Base-by-base conservation (phyloP, 2,113 vertebrate species). In the Mandrillus leucophaeus region DNA sequence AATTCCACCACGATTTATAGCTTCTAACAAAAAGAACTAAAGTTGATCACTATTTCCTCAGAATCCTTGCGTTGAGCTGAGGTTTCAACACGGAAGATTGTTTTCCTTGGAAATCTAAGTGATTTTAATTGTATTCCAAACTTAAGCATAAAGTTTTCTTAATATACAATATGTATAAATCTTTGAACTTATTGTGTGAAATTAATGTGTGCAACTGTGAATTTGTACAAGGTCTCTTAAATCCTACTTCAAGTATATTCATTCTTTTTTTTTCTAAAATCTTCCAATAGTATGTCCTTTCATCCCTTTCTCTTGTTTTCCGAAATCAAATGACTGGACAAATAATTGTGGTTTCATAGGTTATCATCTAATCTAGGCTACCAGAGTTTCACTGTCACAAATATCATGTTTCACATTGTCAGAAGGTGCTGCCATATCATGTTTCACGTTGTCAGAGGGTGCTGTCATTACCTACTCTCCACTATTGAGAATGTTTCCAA, bases 91-190 rank as follows among this genome's bases (percentile, higher is more conserved):
- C 3, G 66, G 14, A 55, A 75, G 30, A 59, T 83, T 52, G 8
- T 88, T 61, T 88, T 59, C 35, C 40, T 93, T 88, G 14, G 68
- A 95, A 90, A 90, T 90, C 38, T 45, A 22, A 43, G 8, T 92
- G 40, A 78, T 88, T 16, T 85, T 94, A 90, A 82, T 82, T 95
- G 32, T 79, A 64, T 95, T 82, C 83, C 61, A 45, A 45, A 52
- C 10, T n/a, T 82, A 27, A 88, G 32, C 7, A 40, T 79, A 27
- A 80, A 43, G 11, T 45, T 38, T 48, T 66, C 57, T 48, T 72
- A 50, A 40, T 9, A 12, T 68, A 59, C 23, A 30, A 5, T 89
- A 12, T 18, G 8, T 10, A 57, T n/a, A 83, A 40, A 50, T 75
- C 27, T 85, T 16, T 82, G 7, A 82, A 32, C 13, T 85, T 72